Evolutionary conservation across 2,888 invertebrate genomes (phyloP), one percentile per base, ranked within the genome.

Genomic region (Minunthozetes semirufus): DNA sequence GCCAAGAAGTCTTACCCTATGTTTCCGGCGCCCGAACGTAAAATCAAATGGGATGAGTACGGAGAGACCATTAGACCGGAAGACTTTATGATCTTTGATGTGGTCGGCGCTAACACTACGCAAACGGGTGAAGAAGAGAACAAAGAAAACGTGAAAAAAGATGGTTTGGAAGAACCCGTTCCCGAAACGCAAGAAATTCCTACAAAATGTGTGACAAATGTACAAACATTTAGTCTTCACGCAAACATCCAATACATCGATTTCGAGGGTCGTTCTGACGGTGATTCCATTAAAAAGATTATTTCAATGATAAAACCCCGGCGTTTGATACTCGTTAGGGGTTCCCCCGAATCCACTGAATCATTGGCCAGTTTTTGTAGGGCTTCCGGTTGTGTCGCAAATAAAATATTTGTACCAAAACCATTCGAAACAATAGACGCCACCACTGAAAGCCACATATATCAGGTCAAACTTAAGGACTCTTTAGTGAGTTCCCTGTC

Each of bases 371-470:
- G 86, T 73, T 88, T 89, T 81, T 90, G 91, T 76, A 82, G 81
- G 29, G 86, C 88, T 38, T 79, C 79, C 5, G 87, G 87, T 81
- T 86, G 89, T 17, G 89, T 89, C 0, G 15, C 78, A 22, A 77
- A 84, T 1, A 86, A 89, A 78, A 89, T 98, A 0, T 97, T 93
- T 82, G 88, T 90, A 1, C 98, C 98, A 0, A 85, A 84, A 13
- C 77, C 84, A 6, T 82, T 84, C 0, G 96, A 97, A 80, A 86
- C 88, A 0, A 88, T 99, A 4, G 98, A 99, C 83, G 97, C 94
- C 0, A 98, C 99, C 0, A 95, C 95, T 0, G 98, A 99, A 84
- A 94, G 94, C 0, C 94, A 97, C 81, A 99, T 99, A 80, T 98
- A 95, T 83, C 98, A 98, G 87, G 94, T 96, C 77, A 89, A 93